Conservation (phyloP, 2,797 vertebrate species). For the Gymnothorax reevesii region DNA sequence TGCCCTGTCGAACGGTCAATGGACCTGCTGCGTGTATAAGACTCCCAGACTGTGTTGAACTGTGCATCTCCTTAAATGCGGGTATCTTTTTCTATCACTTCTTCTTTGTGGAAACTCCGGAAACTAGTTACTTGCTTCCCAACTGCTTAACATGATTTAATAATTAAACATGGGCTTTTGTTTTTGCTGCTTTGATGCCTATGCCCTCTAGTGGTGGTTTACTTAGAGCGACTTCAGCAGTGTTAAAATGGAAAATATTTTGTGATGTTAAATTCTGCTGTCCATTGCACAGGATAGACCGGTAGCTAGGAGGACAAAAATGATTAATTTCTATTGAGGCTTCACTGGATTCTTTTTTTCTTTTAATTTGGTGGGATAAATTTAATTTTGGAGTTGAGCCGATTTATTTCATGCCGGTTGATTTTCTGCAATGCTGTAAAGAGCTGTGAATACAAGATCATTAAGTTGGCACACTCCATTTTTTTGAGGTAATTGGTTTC, state of each 20-base stretch:
- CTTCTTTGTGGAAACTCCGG: neutral
- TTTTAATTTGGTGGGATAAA: neutral
- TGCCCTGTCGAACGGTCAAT: neutral
- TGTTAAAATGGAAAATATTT: neutral
- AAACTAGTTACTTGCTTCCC: neutral
- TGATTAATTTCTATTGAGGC: too few relatives aligned
- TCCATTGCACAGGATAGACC: too few relatives aligned
- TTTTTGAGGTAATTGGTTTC: too few relatives aligned
- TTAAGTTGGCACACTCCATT: too few relatives aligned
- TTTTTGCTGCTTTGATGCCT: neutral
- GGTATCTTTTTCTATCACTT: neutral
- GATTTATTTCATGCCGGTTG: too few relatives aligned
- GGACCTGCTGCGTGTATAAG: neutral
- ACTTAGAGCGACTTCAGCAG: neutral
- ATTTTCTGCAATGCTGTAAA: too few relatives aligned
- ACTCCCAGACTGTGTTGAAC: neutral
- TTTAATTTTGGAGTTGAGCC: neutral
- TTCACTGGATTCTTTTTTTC: neutral
- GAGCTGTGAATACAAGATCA: too few relatives aligned
- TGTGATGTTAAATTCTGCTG: too few relatives aligned
- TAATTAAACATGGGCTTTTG: neutral
- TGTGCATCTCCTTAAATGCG: neutral
- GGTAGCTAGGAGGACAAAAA: too few relatives aligned
- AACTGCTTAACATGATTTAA: neutral
- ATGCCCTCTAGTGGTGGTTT: slow-evolving; percentile 13